These are phyloP conservation scores for Selenia dentaria DNA, from an alignment of 2,888 invertebrate species.

Conservation along the genomic window DNA sequence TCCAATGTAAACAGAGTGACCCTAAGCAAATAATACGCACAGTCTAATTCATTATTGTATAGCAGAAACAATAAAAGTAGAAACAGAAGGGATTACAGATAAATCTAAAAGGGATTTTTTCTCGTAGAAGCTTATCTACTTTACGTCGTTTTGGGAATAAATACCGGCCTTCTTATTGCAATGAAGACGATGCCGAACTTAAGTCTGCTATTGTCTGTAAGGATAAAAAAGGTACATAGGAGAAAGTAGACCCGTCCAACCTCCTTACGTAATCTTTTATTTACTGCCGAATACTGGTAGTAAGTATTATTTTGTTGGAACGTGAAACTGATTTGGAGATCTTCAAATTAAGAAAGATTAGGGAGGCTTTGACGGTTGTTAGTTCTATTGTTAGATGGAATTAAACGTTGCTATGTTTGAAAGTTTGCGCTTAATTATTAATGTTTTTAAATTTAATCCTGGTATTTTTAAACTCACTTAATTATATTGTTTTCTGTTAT, in stretches of 20 bases:
- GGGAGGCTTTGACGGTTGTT: conserved; percentile 7
- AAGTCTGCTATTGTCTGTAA: conserved; percentile 71
- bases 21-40: conserved; percentile 68
- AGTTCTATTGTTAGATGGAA: conserved; percentile 14
- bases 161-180: conserved; percentile 64
- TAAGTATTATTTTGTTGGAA: conserved; percentile 54
- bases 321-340: conserved; percentile 23
- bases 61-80: conserved; percentile 73
- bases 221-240: conserved; percentile 68
- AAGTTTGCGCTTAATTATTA: too few relatives aligned
- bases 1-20: conserved; percentile 69
- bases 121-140: conserved; percentile 69
- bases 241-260: conserved; percentile 52
- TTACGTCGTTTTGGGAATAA: conserved; percentile 73
- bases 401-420: too few relatives aligned
- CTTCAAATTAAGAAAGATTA: conserved; percentile 23
- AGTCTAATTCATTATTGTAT: conserved; percentile 72
- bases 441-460: too few relatives aligned
- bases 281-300: conserved; percentile 58
- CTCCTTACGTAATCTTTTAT: conserved; percentile 64
- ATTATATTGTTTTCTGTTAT: too few relatives aligned
- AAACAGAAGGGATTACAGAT: conserved; percentile 72
- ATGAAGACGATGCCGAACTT: conserved; percentile 64
- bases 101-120: conserved; percentile 75
- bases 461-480: too few relatives aligned